Conservation (phyloP, 2,113 vertebrate species). For the Neogale vison region DNA sequence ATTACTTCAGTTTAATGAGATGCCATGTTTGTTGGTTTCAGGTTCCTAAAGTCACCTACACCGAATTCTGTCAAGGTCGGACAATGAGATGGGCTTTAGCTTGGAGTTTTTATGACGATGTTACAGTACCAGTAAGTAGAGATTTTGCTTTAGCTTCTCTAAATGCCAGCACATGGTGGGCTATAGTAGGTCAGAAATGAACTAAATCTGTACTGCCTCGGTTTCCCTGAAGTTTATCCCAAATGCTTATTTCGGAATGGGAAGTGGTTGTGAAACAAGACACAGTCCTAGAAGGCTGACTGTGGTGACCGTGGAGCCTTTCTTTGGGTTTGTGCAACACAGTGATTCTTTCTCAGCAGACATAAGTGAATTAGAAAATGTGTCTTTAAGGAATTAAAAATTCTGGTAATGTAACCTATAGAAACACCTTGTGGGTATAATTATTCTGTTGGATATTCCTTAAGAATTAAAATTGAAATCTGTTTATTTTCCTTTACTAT, state of each 20-base stretch:
- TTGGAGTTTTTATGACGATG: conserved; percentile 98
- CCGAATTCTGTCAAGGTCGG: conserved; percentile 98
- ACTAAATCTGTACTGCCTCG: background rate
- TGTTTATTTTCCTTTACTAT: background rate
- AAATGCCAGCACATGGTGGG: background rate
- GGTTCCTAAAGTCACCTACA: conserved; percentile 97
- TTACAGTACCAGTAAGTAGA: conserved; percentile 94
- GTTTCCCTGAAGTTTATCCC: background rate
- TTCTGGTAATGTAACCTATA: background rate
- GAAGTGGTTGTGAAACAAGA: background rate
- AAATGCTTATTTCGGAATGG: background rate
- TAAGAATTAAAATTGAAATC: background rate
- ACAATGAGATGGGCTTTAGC: conserved; percentile 99
- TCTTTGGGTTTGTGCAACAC: background rate
- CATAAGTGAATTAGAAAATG: conserved; percentile 13
- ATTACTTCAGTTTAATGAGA: background rate
- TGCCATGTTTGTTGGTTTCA: conserved; percentile 74
- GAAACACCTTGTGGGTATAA: background rate
- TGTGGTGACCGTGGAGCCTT: background rate
- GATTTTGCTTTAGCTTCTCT: background rate
- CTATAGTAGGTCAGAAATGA: background rate
- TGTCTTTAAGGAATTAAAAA: conserved; percentile 27
- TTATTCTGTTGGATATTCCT: background rate
- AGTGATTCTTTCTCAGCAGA: background rate
- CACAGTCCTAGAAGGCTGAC: background rate